Conservation (phyloP, 2,113 vertebrate genomes). For the Halichoeres trimaculatus region DNA sequence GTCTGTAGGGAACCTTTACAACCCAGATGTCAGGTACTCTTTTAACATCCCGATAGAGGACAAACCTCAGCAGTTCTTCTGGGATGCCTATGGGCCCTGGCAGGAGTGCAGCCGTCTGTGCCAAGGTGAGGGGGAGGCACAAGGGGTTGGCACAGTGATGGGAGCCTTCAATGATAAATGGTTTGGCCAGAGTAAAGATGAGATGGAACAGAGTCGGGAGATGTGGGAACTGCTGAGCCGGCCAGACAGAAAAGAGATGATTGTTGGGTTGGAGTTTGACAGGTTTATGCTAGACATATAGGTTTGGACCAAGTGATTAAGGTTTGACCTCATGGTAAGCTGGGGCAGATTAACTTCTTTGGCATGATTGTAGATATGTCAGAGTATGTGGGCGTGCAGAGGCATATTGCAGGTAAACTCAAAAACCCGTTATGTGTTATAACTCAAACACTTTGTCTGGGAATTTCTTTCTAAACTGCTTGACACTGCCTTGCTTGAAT, state of each 20-base stretch:
- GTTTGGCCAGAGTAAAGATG: conserved; percentile 32
- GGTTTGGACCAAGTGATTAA: conserved; percentile 31
- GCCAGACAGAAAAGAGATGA: conserved; percentile 4
- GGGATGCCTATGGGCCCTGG: conserved; percentile 95
- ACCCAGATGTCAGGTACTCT: conserved; percentile 94
- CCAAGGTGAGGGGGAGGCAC: conserved; percentile 89
- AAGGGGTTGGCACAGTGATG: conserved; percentile 46
- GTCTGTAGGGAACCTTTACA: conserved; percentile 95
- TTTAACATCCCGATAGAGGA: conserved; percentile 98
- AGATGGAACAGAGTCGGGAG: conserved; percentile 16
- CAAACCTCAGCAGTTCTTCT: conserved; percentile 93
- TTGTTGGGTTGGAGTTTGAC: conserved; percentile 40
- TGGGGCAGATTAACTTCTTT: conserved; percentile 12
- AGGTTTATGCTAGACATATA: conserved; percentile 35
- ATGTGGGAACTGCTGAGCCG: conserved; percentile 31
- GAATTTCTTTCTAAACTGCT: conserved; percentile 38
- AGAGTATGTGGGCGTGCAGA: conserved; percentile 38
- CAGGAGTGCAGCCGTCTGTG: conserved; percentile 94
- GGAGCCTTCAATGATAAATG: conserved; percentile 53
- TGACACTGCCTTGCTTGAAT: conserved; percentile 47
- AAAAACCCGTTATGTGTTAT: conserved; percentile 47
- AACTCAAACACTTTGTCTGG: conserved; percentile 43
- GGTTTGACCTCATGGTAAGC: conserved; percentile 17
- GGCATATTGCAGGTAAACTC: conserved; percentile 67
- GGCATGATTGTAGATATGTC: conserved; percentile 16